Conservation (phyloP, 2,797 vertebrate genomes). For the Anguilla obscura region DNA sequence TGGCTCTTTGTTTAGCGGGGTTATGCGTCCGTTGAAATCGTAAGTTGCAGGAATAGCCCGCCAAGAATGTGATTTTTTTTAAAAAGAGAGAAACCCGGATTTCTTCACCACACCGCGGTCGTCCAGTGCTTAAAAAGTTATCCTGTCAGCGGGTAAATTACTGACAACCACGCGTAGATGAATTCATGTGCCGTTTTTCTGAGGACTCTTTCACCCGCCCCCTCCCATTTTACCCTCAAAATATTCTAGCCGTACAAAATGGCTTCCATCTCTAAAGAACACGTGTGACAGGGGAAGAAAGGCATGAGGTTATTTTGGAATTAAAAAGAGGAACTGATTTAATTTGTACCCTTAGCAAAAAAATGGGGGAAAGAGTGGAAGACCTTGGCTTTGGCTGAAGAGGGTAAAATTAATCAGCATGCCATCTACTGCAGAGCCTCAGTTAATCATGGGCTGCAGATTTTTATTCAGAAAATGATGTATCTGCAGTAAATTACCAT, state of each 20-base stretch:
- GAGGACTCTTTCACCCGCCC: background rate
- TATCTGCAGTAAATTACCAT: slow-evolving; percentile 56
- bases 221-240: background rate
- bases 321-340: slow-evolving; percentile 69
- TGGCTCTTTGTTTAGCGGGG: slow-evolving; percentile 49
- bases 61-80: slow-evolving; percentile 29
- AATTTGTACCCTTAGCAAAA: slow-evolving; percentile 64
- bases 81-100: slow-evolving; percentile 28
- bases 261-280: slow-evolving; percentile 24
- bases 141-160: slow-evolving; percentile 9
- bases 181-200: background rate
- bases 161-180: background rate
- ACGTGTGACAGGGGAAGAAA: slow-evolving; percentile 56
- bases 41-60: slow-evolving; percentile 26
- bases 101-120: background rate
- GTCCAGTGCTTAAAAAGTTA: slow-evolving; percentile 3
- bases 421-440: slow-evolving; percentile 49
- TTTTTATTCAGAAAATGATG: slow-evolving; percentile 64
- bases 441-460: slow-evolving; percentile 68
- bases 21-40: slow-evolving; percentile 45
- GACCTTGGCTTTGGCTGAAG: slow-evolving; percentile 53
- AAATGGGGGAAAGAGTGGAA: slow-evolving; percentile 31
- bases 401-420: slow-evolving; percentile 58
- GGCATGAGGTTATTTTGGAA: slow-evolving; percentile 69
- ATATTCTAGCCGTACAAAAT: slow-evolving; percentile 16